Conservation (phyloP, 2,797 vertebrate species). For the Enteromius radiatus region DNA sequence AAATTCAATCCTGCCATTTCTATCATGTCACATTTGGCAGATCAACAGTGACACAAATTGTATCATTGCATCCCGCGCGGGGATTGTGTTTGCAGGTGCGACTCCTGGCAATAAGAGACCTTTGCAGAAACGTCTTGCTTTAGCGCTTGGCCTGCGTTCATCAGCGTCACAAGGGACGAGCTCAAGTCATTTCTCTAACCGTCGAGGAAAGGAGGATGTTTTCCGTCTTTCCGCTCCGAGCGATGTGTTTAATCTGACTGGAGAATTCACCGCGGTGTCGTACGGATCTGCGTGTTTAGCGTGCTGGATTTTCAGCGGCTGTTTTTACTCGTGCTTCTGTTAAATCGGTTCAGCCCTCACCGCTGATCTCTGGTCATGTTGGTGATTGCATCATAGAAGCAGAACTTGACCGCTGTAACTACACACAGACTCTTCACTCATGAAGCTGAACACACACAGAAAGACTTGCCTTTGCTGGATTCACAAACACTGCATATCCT, state of each 20-base stretch:
- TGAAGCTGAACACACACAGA: neutral
- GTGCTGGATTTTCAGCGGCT: neutral
- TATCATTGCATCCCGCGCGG: conserved; percentile 74
- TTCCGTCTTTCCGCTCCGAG: conserved; percentile 41
- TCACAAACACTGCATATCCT: neutral
- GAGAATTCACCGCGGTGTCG: conserved; percentile 24
- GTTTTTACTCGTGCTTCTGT: neutral
- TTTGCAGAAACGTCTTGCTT: conserved; percentile 69
- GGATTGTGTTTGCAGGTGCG: conserved; percentile 80
- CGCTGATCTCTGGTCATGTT: neutral
- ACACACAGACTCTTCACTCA: neutral
- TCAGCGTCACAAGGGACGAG: conserved; percentile 60
- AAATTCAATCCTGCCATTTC: conserved; percentile 80
- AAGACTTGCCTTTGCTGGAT: neutral
- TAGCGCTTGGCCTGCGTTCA: conserved; percentile 67
- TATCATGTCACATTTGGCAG: conserved; percentile 77
- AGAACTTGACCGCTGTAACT: neutral
- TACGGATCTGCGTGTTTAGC: neutral
- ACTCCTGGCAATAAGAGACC: conserved; percentile 69
- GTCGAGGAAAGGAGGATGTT: conserved; percentile 46
- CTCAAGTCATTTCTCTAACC: conserved; percentile 45
- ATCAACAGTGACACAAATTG: conserved; percentile 83
- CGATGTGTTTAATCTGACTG: conserved; percentile 37
- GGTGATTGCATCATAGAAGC: neutral
- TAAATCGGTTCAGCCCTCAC: neutral